Conservation (phyloP, 1,140 invertebrate species). For the Trachymyrmex cornetzi region DNA sequence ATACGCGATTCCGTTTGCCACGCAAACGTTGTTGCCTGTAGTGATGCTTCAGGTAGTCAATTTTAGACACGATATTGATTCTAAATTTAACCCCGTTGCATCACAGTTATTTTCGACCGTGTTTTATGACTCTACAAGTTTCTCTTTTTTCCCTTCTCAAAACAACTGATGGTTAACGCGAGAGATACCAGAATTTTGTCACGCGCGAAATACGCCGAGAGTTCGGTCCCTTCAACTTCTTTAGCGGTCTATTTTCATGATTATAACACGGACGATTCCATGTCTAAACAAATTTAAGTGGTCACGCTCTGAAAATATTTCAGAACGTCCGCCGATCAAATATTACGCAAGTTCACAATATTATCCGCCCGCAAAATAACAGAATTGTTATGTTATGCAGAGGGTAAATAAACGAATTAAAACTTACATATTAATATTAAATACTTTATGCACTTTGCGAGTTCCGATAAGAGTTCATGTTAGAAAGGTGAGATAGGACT, state of each 20-base stretch:
- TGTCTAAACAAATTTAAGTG: conserved; percentile 35
- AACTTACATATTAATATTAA: neutral
- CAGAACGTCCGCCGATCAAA: neutral
- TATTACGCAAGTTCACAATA: neutral
- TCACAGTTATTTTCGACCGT: conserved; percentile 47
- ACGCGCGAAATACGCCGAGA: neutral
- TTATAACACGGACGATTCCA: neutral
- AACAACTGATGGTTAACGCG: conserved; percentile 13
- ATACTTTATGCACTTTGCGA: neutral
- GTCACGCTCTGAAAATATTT: neutral
- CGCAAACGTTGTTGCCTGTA: conserved; percentile 18
- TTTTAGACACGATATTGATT: conserved; percentile 70
- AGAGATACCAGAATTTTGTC: neutral
- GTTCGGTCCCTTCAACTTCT: neutral
- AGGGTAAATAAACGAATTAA: neutral
- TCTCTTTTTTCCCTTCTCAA: conserved; percentile 17
- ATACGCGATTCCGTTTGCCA: conserved; percentile 15
- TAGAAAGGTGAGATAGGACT: neutral
- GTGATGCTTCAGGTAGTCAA: conserved; percentile 54
- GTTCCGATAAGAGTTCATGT: neutral
- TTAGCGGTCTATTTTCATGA: conserved; percentile 27
- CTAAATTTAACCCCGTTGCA: conserved; percentile 69
- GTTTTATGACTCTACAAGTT: conserved; percentile 28
- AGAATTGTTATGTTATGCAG: neutral
- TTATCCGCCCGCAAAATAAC: neutral